Conservation (phyloP, 2,797 vertebrate genomes). For the Margarornis squamiger region DNA sequence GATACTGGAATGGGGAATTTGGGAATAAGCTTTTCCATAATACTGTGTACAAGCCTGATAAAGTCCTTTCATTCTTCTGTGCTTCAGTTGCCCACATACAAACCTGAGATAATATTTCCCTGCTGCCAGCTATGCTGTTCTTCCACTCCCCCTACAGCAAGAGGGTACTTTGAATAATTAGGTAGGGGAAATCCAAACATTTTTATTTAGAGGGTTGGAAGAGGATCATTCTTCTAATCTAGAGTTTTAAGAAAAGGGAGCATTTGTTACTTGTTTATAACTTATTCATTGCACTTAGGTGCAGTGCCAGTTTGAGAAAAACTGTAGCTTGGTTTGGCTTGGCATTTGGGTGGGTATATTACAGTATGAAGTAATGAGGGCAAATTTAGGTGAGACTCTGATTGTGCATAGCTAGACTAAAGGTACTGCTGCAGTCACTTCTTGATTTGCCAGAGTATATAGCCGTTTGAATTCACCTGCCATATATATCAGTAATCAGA, state of each 20-base stretch:
- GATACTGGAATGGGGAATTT: background rate
- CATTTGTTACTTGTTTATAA: background rate
- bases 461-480: background rate
- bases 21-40: background rate
- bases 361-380: background rate
- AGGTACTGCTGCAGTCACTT: background rate
- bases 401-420: background rate
- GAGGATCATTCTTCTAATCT: background rate
- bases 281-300: background rate
- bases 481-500: background rate
- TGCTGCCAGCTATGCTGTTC: background rate
- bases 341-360: background rate
- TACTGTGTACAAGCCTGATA: background rate
- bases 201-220: background rate
- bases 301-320: background rate
- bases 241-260: background rate
- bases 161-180: background rate
- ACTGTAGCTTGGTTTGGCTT: background rate
- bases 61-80: slow-evolving; percentile 11
- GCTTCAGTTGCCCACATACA: background rate
- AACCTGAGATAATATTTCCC: background rate
- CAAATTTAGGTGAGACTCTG: background rate
- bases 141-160: background rate
- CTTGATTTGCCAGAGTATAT: background rate
- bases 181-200: background rate